A percentile compares a stretch with the other conserved stretches of the same genome.
Conservation (phyloP, 2,888 invertebrate species). For the Resseliella maxima region DNA sequence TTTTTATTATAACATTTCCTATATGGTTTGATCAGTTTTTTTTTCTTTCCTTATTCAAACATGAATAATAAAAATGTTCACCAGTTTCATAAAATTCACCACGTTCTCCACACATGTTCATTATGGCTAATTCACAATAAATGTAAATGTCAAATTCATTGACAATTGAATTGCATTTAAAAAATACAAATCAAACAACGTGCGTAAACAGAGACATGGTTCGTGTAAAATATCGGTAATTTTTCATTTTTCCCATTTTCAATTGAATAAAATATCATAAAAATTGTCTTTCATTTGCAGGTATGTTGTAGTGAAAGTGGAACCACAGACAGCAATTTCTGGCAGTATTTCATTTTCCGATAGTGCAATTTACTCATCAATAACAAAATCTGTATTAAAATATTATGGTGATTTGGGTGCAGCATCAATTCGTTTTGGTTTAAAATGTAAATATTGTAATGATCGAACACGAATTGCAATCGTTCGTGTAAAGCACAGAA, state of each 20-base stretch:
- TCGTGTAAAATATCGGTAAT: slow-evolving; percentile 75
- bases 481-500: slow-evolving; percentile 78
- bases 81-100: not conserved
- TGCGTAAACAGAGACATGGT: slow-evolving; percentile 68
- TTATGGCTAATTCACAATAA: not conserved
- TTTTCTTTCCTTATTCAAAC: no score
- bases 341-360: slow-evolving; percentile 60
- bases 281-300: slow-evolving; percentile 65
- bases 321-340: slow-evolving; percentile 68
- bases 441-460: slow-evolving; percentile 83
- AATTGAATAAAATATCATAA: slow-evolving; percentile 49
- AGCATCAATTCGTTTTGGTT: slow-evolving; percentile 77
- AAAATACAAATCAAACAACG: not conserved
- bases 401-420: slow-evolving; percentile 82
- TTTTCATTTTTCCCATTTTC: not conserved
- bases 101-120: not conserved
- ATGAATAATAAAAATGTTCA: no score
- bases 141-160: not conserved
- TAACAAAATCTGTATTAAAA: slow-evolving; percentile 75
- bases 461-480: slow-evolving; percentile 80
- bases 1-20: no score
- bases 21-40: no score
- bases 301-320: slow-evolving; percentile 77
- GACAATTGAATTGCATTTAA: not conserved
- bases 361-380: slow-evolving; percentile 60